A percentile compares a stretch with the other conserved stretches of the same genome.
Conservation (phyloP, 2,888 invertebrate species). For the Lutraria lutraria region DNA sequence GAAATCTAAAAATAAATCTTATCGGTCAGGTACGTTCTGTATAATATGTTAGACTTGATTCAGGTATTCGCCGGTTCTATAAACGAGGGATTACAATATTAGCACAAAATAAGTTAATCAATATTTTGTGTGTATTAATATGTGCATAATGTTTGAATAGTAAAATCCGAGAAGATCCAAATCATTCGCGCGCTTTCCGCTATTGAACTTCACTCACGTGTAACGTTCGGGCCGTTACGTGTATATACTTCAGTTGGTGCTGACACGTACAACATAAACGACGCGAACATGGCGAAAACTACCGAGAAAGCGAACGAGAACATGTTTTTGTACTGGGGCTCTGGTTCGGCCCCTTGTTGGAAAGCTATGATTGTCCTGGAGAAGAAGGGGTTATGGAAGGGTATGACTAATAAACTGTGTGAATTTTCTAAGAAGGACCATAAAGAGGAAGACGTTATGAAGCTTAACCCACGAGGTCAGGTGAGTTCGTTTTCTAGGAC, state of each 20-base stretch:
- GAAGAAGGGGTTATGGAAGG: slow-evolving; percentile 76
- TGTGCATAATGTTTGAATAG: background rate
- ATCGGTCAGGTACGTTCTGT: no score
- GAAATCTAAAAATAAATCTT: no score
- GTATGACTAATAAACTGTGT: slow-evolving; percentile 72
- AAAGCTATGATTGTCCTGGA: slow-evolving; percentile 76
- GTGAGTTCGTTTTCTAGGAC: slow-evolving; percentile 57
- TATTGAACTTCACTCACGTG: background rate
- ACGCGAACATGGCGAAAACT: slow-evolving; percentile 29
- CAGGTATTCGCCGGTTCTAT: no score
- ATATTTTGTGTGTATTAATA: no score
- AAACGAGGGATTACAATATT: no score
- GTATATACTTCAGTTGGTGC: background rate
- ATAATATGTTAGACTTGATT: no score
- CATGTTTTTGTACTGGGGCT: slow-evolving; percentile 81
- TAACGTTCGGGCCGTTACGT: no score
- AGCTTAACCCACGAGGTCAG: slow-evolving; percentile 80
- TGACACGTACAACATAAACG: background rate
- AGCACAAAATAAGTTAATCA: no score
- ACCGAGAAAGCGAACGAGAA: no score
- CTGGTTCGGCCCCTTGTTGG: slow-evolving; percentile 80
- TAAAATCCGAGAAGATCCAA: background rate
- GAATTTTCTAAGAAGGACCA: slow-evolving; percentile 79
- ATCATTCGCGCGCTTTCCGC: background rate
- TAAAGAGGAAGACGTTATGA: slow-evolving; percentile 75